A percentile compares a stretch with the other conserved stretches of the same genome.
Evolutionary conservation across 2,797 vertebrate genomes (phyloP).

Genomic region (Psittacula echo): DNA sequence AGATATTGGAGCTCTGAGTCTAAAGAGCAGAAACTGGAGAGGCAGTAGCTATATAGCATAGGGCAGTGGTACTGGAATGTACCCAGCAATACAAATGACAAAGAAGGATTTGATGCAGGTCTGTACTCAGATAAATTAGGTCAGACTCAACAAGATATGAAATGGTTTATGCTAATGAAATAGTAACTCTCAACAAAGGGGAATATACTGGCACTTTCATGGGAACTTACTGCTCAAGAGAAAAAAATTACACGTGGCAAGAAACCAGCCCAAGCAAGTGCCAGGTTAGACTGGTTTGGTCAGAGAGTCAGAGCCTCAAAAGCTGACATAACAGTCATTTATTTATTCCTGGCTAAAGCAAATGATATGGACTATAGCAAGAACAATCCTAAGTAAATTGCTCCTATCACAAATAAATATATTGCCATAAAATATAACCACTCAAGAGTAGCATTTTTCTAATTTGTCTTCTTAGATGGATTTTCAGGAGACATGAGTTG

Average conservation of each 20-base stretch:
- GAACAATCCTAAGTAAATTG: neutral
- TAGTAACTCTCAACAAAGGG: neutral
- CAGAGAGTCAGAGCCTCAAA: neutral
- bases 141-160: neutral
- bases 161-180: slow-evolving; percentile 36
- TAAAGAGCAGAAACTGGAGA: neutral
- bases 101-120: neutral
- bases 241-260: neutral
- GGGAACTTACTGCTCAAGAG: neutral
- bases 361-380: neutral
- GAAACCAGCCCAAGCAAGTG: slow-evolving; percentile 22
- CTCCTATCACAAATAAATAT: neutral
- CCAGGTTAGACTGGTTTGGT: slow-evolving; percentile 41
- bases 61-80: neutral
- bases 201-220: neutral
- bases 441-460: neutral
- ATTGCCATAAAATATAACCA: fast-evolving
- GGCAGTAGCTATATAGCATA: neutral
- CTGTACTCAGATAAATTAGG: neutral
- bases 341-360: neutral
- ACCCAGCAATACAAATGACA: neutral
- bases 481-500: neutral
- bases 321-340: neutral
- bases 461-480: too few species aligned
- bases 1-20: neutral